Conservation (phyloP, 2,797 vertebrate species). For the Lagocephalus sceleratus region DNA sequence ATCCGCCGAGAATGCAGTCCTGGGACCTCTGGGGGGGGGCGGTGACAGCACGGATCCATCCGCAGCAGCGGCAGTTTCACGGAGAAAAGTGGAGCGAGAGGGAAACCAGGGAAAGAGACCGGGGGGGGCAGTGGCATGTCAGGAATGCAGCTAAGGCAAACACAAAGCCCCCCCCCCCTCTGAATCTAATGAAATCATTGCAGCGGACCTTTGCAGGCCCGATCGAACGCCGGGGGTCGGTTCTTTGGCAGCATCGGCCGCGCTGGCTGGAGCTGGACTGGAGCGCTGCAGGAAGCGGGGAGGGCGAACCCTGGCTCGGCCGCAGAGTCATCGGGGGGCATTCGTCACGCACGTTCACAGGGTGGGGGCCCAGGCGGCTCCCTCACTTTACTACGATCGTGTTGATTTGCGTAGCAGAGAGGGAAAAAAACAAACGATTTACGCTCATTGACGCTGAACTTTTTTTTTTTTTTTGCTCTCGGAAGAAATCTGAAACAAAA, state of each 20-base stretch:
- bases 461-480: no score
- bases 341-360: neutral
- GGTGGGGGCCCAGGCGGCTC: no score
- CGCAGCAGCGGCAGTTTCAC: conserved; percentile 24
- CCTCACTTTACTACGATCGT: no score
- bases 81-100: conserved; percentile 18
- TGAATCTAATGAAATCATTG: conserved; percentile 77
- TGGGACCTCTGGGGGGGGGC: neutral
- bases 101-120: conserved; percentile 37
- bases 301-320: conserved; percentile 39
- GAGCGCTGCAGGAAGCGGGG: conserved; percentile 21
- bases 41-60: neutral
- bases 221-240: conserved; percentile 19
- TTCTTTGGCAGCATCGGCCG: conserved; percentile 16
- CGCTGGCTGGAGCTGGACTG: conserved; percentile 13
- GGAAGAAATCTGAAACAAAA: no score
- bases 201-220: conserved; percentile 55
- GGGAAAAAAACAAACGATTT: no score
- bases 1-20: conserved; percentile 15
- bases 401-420: no score
- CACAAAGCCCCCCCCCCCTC: conserved; percentile 55
- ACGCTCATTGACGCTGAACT: no score
- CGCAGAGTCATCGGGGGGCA: conserved; percentile 6
- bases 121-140: conserved; percentile 65
- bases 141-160: conserved; percentile 81